These are phyloP conservation scores for Tuta absoluta DNA, from an alignment of 2,888 invertebrate species.

Conservation along the genomic window DNA sequence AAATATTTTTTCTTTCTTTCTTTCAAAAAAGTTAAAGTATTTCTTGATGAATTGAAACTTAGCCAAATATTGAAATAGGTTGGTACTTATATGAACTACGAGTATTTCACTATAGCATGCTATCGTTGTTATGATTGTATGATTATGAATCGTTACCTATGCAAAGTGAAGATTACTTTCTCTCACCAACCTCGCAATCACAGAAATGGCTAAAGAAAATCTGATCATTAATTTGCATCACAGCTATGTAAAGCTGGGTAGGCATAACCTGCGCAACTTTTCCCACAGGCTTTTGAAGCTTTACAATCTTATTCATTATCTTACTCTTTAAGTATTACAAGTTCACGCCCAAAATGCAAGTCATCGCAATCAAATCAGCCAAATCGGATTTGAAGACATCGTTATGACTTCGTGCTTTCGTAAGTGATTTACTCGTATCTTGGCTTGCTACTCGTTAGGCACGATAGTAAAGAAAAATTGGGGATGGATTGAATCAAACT, in stretches of 20 bases:
- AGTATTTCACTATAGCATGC: no score
- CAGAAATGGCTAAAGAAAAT: slow-evolving; percentile 11
- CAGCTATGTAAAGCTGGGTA: neutral
- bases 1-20: no score
- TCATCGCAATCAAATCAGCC: slow-evolving; percentile 7
- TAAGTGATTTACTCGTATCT: neutral
- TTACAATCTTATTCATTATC: neutral
- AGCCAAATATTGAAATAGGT: no score
- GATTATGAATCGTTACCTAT: slow-evolving; percentile 21
- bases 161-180: slow-evolving; percentile 20
- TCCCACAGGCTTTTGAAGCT: neutral
- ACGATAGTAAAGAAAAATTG: no score
- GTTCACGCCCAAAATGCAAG: slow-evolving; percentile 1
- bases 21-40: no score
- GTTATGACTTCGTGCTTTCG: neutral
- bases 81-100: no score
- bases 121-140: no score
- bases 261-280: neutral
- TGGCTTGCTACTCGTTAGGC: neutral
- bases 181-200: slow-evolving; percentile 11
- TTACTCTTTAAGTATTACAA: neutral
- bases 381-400: neutral
- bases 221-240: slow-evolving; percentile 3
- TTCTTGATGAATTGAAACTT: no score
- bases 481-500: no score